phyloP scores from a whole-genome alignment of 2,888 invertebrate genomes.

The Perdita meconis region DNA sequence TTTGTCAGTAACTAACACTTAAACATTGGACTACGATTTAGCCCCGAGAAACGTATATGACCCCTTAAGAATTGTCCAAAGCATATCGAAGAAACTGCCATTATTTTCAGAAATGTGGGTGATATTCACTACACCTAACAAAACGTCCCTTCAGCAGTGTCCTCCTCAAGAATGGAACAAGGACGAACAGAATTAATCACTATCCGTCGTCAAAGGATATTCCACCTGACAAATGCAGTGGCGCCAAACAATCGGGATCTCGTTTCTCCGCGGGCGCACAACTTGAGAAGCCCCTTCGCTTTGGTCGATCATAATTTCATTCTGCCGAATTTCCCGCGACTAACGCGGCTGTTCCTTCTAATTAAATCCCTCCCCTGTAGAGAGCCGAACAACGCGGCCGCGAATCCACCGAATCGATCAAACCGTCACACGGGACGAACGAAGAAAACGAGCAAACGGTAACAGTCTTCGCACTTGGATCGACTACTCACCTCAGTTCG shows the following conservation, averaged over 20 bases:
- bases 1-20: no score
- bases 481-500: conserved; percentile 75
- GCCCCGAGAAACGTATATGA: no score
- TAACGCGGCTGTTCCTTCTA: conserved; percentile 57
- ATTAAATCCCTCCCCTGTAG: conserved; percentile 55
- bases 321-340: conserved; percentile 53
- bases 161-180: background rate
- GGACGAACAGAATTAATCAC: conserved; percentile 21
- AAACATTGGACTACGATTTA: no score
- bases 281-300: conserved; percentile 38
- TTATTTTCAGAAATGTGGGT: background rate
- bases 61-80: no score
- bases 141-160: background rate
- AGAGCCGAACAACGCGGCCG: conserved; percentile 2
- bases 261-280: conserved; percentile 17
- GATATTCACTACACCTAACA: background rate
- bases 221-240: conserved; percentile 33
- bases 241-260: conserved; percentile 22
- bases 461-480: background rate
- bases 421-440: background rate
- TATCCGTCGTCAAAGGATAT: conserved; percentile 15
- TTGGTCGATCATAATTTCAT: conserved; percentile 64
- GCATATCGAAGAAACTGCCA: background rate
- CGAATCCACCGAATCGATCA: conserved; percentile 30
- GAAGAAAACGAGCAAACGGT: background rate